Evolutionary conservation across 1,140 invertebrate genomes (phyloP), one percentile per base, ranked within the genome.

Genomic region (Drosophila athabasca): DNA sequence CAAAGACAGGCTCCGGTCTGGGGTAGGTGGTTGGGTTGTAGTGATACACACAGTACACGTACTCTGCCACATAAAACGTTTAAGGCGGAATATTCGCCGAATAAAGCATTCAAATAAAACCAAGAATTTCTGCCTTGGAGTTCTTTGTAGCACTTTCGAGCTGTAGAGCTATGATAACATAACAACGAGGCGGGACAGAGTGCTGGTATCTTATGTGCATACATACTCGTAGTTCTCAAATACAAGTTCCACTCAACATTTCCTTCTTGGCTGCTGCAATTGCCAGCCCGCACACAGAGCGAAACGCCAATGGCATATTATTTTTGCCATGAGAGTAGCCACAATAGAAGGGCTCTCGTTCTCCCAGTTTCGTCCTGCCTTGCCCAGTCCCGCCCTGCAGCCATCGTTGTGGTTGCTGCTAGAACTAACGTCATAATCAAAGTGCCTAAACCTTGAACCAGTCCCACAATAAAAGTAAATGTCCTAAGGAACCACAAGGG

Each of bases 141-240:
- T 80, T 76, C 77, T 81, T 85, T 81, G 82, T 62, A 65, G 65
- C 74, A 85, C 78, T 82, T 85, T 82, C 78, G 82, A 55, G 69
- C 75, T 76, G 69, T 8, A 55, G 53, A 71, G 62, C 62, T 83
- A 65, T 77, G 68, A 83, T 83, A 76, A 82, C 62, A 82, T 73
- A 64, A 72, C 62, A 81, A 68, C 29, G 53, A 57, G 9, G 62
- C 52, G 22, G 9, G 31, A 3, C 9, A 39, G 9, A 58, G 60
- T 48, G 39, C 24, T 61, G 39, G 39, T 75, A 73, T 74, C 52
- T 50, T 44, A 74, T 61, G 71, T 76, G 73, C 73, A 75, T 76
- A 57, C 71, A 60, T 75, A n/a, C n/a, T n/a, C n/a, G n/a, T n/a
- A 73, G 72, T 72, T 71, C 73, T 65, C 45, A 1, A 35, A 9